Percentiles rank a stretch among this genome's conserved stretches.
Conservation (phyloP, 92 coral and sea anemone species). For the Actinernus sp. region DNA sequence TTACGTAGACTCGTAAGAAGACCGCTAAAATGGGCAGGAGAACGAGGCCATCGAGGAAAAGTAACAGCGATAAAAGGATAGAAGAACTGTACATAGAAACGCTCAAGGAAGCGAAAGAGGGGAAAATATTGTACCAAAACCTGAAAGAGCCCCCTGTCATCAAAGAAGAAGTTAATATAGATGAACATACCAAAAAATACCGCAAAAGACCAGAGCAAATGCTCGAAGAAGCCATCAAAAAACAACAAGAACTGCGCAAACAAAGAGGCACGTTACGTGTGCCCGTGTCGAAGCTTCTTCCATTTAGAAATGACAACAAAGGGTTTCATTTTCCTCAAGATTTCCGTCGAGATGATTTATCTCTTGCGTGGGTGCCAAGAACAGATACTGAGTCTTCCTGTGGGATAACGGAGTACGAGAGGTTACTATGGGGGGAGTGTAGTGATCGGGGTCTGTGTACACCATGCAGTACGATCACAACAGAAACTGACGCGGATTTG, state of each 20-base stretch:
- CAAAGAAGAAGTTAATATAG: background rate
- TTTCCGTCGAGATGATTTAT: conserved; percentile 49
- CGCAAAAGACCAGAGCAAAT: conserved; percentile 43
- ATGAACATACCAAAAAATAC: conserved; percentile 18
- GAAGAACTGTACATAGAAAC: conserved; percentile 52
- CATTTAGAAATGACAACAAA: conserved; percentile 50
- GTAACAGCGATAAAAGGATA: conserved; percentile 61
- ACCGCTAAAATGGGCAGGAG: conserved; percentile 58
- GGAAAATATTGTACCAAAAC: conserved; percentile 14
- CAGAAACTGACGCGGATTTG: background rate
- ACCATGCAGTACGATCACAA: background rate
- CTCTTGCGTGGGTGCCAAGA: conserved; percentile 51
- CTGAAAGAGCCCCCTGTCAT: conserved; percentile 5
- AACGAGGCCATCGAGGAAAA: conserved; percentile 11
- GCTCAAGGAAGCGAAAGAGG: conserved; percentile 44
- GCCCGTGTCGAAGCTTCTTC: conserved; percentile 61
- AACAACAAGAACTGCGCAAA: conserved; percentile 64
- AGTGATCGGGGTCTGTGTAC: conserved; percentile 1
- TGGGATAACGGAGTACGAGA: conserved; percentile 10
- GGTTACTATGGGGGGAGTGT: conserved; percentile 12
- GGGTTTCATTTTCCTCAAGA: conserved; percentile 65
- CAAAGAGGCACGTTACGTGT: conserved; percentile 47
- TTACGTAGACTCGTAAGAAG: no score
- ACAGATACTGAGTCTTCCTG: conserved; percentile 1
- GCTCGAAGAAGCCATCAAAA: conserved; percentile 53